Evolutionary conservation across 2,113 vertebrate species (phyloP), one percentile per base, ranked within the genome.

Genomic region (Excalfactoria chinensis): DNA sequence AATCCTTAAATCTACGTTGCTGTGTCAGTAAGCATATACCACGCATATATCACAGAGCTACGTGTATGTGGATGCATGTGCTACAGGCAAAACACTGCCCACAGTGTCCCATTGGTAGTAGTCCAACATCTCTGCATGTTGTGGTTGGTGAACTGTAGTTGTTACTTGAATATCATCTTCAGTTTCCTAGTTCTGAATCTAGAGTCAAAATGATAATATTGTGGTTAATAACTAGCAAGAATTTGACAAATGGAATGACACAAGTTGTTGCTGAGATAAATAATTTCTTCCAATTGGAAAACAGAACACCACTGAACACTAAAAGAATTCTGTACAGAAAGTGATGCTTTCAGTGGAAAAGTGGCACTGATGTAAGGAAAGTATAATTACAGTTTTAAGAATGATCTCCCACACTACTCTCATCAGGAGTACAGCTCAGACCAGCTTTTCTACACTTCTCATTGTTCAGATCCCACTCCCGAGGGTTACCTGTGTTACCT

Each of bases 261-360:
- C 32, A 69, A 89, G 46, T 79, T 70, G 40, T 76, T 92, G 84
- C 66, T 1, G 41, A 90, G 86, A 85, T 84, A 95, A 75, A 30
- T 89, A 73, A 76, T 93, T 94, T 64, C 77, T 88, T 96, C 55
- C 58, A 35, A 16, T 28, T 88, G 44, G 34, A 93, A 97, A 94
- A 88, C 35, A 71, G 53, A 93, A 79, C 26, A 49, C 93, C 85
- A 93, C 67, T 97, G 72, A 67, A 59, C 49, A 76, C 67, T 82
- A 43, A 44, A 96, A 85, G 32, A 60, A 75, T 28, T 92, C 26
- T 77, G 64, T 78, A 68, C 3, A 11, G 40, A 59, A 89, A 93
- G 71, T 35, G 6, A 77, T 41, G 69, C 55, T 72, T 92, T 68
- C 89, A 89, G 62, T 74, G 32, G 44, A 71, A 94, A 82, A 44